These are phyloP conservation scores for Leptinotarsa undecemlineata DNA, from an alignment of 1,140 invertebrate genomes.

Conservation along the genomic window DNA sequence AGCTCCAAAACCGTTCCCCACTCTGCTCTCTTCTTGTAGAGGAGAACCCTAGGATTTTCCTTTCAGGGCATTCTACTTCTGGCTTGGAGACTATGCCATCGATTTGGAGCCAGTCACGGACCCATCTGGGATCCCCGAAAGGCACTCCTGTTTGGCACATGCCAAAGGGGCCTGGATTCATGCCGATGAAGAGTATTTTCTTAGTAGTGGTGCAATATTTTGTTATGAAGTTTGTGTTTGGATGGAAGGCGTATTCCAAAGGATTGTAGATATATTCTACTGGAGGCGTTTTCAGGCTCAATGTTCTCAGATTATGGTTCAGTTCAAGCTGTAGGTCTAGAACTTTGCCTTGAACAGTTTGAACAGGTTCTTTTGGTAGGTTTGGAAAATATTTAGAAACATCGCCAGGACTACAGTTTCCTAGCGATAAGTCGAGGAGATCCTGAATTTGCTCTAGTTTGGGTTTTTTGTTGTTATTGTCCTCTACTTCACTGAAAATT, in stretches of 20 bases:
- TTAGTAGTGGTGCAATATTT: conserved; percentile 70
- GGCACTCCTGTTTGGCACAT: conserved; percentile 94
- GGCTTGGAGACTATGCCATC: conserved; percentile 74
- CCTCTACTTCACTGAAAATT: neutral
- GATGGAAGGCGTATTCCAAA: conserved; percentile 76
- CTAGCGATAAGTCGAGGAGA: conserved; percentile 22
- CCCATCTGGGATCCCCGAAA: conserved; percentile 84
- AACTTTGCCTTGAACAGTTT: conserved; percentile 18
- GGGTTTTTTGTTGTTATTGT: conserved; percentile 17
- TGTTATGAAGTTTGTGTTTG: conserved; percentile 71
- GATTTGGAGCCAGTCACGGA: conserved; percentile 78
- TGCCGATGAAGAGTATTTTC: conserved; percentile 81
- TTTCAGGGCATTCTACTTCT: conserved; percentile 67
- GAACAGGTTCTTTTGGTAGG: neutral
- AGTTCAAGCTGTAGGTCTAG: conserved; percentile 35
- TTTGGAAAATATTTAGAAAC: conserved; percentile 37
- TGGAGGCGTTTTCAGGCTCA: conserved; percentile 52
- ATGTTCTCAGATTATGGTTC: conserved; percentile 27
- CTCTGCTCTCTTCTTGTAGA: conserved; percentile 80
- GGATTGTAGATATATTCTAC: conserved; percentile 81
- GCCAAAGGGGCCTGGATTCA: conserved; percentile 93
- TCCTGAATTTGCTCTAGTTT: neutral
- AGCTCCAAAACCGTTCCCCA: conserved; percentile 82
- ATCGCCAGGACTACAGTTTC: conserved; percentile 17
- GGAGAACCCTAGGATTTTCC: conserved; percentile 74